Evolutionary conservation across 1,140 invertebrate genomes (phyloP).

Genomic region (Lasaia peninsularis): DNA sequence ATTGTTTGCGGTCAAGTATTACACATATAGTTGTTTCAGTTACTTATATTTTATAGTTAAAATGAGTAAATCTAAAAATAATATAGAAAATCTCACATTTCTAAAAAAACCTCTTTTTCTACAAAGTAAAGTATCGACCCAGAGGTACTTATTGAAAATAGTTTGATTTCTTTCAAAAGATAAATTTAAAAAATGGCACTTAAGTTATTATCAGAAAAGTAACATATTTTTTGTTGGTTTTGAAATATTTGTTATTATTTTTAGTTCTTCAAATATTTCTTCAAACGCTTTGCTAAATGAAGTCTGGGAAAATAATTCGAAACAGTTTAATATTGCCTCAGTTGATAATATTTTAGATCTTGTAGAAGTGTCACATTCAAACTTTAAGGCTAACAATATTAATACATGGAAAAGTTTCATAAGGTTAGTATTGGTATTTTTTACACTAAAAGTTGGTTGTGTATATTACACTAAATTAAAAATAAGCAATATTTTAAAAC

Average conservation of each 20-base stretch:
- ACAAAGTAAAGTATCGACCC: conserved; percentile 39
- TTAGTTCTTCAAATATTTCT: conserved; percentile 43
- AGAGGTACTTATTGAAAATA: conserved; percentile 30
- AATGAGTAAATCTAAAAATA: not conserved
- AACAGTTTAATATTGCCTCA: conserved; percentile 26
- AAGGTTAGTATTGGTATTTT: conserved; percentile 14
- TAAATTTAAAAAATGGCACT: no score
- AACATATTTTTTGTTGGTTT: not conserved
- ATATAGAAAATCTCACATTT: conserved; percentile 15
- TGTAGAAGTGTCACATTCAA: conserved; percentile 32
- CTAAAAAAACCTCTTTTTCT: conserved; percentile 29
- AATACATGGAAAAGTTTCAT: conserved; percentile 43
- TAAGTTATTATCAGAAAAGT: no score
- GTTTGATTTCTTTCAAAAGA: not conserved
- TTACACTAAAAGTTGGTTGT: no score
- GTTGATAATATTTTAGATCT: conserved; percentile 32
- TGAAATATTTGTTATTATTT: conserved; percentile 1
- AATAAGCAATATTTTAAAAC: no score
- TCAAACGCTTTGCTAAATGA: conserved; percentile 42
- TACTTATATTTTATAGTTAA: no score
- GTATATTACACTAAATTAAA: no score
- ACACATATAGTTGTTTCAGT: no score
- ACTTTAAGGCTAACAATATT: conserved; percentile 28
- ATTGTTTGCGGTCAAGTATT: no score
- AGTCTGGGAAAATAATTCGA: conserved; percentile 35